These are phyloP conservation scores for Sminthopsis crassicaudata DNA, from an alignment of 2,113 vertebrate species.

Conservation along the genomic window DNA sequence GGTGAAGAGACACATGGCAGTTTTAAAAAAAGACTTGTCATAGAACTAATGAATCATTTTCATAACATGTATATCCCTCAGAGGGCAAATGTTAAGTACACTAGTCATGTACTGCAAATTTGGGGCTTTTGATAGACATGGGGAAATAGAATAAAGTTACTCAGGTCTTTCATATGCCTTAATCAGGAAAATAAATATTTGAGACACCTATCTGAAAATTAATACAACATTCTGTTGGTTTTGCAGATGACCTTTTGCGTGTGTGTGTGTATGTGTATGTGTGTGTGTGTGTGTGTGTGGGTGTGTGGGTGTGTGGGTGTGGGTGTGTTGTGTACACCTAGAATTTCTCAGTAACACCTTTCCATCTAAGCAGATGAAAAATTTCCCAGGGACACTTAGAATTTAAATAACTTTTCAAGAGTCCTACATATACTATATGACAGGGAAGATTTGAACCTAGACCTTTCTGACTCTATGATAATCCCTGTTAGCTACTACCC, in stretches of 20 bases:
- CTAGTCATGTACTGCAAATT: neutral
- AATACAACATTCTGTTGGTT: neutral
- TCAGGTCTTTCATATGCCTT: neutral
- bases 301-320: too few relatives aligned
- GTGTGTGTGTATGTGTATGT: neutral
- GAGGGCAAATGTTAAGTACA: constrained; percentile 39
- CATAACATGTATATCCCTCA: constrained; percentile 4
- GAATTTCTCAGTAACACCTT: neutral
- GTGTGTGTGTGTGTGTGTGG: neutral
- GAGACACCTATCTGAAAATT: constrained; percentile 8
- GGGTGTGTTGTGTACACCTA: neutral
- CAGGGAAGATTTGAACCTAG: neutral
- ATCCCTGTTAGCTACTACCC: neutral
- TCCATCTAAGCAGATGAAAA: neutral
- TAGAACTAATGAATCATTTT: constrained; percentile 17
- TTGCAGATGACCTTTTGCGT: fast-evolving
- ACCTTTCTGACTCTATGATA: neutral
- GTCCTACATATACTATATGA: neutral
- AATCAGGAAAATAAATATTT: constrained; percentile 43
- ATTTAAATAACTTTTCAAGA: neutral
- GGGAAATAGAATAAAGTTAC: neutral
- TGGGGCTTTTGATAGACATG: neutral
- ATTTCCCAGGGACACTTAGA: neutral
- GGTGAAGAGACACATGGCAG: neutral
- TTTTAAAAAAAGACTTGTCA: constrained; percentile 28